Evolutionary conservation across 2,797 vertebrate species (phyloP).

Genomic region (Enteromius argenteus): DNA sequence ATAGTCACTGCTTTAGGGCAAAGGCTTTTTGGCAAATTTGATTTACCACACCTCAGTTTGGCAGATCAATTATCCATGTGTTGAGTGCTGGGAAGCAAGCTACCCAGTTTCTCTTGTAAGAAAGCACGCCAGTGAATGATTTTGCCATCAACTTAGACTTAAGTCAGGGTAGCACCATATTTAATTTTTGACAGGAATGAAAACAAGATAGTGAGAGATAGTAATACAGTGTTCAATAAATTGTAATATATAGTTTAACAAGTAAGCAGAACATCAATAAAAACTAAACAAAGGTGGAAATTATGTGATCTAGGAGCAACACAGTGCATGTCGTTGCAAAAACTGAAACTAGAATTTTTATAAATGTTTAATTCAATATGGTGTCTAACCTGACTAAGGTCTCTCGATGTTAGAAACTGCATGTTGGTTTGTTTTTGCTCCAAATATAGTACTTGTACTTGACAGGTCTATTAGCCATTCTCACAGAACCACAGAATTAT

Average conservation of each 20-base stretch:
- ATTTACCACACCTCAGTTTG: background rate
- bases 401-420: background rate
- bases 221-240: background rate
- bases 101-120: background rate
- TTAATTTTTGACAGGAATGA: background rate
- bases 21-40: conserved; percentile 2
- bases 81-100: background rate
- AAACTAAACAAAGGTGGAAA: background rate
- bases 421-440: background rate
- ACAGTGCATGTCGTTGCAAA: background rate
- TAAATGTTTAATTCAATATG: background rate
- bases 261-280: background rate
- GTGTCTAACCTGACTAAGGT: background rate
- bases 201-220: background rate
- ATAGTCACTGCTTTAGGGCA: conserved; percentile 11
- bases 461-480: background rate
- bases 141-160: background rate
- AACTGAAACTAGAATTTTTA: background rate
- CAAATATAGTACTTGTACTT: background rate
- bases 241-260: background rate
- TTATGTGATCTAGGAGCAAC: background rate
- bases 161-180: background rate
- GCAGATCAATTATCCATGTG: background rate
- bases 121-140: background rate
- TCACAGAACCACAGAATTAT: background rate